Conservation (phyloP, 2,113 vertebrate species). For the Cheirogaleus medius region DNA sequence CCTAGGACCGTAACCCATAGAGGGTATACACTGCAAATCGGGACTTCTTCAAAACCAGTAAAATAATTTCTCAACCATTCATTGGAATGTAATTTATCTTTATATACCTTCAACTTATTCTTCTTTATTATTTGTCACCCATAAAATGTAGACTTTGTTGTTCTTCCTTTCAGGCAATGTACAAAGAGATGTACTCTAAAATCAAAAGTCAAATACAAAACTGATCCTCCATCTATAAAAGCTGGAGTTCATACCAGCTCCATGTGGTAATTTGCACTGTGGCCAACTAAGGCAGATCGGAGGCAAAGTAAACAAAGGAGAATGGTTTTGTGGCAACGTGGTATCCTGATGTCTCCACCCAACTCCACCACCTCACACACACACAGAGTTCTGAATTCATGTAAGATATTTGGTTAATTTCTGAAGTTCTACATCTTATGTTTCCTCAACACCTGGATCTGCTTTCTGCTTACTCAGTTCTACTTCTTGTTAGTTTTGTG, state of each 20-base stretch:
- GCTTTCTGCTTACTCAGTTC: neutral
- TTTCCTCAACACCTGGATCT: neutral
- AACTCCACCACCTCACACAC: neutral
- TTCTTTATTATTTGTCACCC: neutral
- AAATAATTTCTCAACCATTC: neutral
- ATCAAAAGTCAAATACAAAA: neutral
- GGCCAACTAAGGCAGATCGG: neutral
- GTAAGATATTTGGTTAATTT: neutral
- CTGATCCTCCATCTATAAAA: neutral
- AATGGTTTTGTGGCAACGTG: neutral
- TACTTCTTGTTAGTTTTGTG: neutral
- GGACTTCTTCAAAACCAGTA: neutral
- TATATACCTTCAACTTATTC: neutral
- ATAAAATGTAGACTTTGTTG: neutral
- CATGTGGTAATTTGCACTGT: neutral
- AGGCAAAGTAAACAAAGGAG: neutral
- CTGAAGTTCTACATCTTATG: neutral
- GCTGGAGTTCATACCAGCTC: neutral
- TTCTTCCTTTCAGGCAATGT: neutral
- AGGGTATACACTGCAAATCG: neutral
- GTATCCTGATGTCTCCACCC: neutral
- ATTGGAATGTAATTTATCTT: neutral
- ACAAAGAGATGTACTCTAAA: neutral
- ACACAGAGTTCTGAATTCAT: neutral
- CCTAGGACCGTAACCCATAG: neutral